Evolutionary conservation across 2,113 vertebrate species (phyloP).

Genomic region (Platichthys stellatus): DNA sequence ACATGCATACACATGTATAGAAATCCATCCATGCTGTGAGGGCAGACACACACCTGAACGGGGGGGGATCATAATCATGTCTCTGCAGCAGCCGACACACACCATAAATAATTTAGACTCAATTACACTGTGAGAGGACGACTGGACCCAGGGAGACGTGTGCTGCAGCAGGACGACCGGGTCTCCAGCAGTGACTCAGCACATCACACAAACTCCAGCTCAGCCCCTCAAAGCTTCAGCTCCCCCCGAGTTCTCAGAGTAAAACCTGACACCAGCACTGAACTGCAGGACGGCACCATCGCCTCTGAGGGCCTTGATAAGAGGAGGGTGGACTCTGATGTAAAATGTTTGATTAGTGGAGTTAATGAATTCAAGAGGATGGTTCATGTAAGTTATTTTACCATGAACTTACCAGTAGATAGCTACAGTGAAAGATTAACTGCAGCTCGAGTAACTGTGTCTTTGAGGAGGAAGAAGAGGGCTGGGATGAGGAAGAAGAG

Average conservation of each 20-base stretch:
- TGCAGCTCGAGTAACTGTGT: too few species aligned
- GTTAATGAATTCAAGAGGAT: too few species aligned
- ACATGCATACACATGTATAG: neutral
- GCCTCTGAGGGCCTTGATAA: too few species aligned
- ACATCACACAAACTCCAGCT: neutral
- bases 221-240: neutral
- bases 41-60: neutral
- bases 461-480: too few species aligned
- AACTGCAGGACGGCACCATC: neutral
- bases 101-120: conserved; percentile 60
- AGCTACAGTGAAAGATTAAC: neutral
- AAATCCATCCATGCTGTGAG: neutral
- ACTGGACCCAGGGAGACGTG: neutral
- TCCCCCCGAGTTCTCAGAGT: conserved; percentile 2
- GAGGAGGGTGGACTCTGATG: too few species aligned
- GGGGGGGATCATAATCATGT: conserved; percentile 11
- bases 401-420: neutral
- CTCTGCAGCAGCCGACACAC: conserved; percentile 24
- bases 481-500: too few species aligned
- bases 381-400: too few species aligned
- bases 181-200: neutral
- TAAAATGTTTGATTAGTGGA: too few species aligned
- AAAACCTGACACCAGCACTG: conserved; percentile 14
- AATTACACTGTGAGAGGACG: conserved; percentile 48
- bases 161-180: neutral